These are phyloP conservation scores for Cairina moschata DNA, from an alignment of 2,113 vertebrate species.

Conservation along the genomic window DNA sequence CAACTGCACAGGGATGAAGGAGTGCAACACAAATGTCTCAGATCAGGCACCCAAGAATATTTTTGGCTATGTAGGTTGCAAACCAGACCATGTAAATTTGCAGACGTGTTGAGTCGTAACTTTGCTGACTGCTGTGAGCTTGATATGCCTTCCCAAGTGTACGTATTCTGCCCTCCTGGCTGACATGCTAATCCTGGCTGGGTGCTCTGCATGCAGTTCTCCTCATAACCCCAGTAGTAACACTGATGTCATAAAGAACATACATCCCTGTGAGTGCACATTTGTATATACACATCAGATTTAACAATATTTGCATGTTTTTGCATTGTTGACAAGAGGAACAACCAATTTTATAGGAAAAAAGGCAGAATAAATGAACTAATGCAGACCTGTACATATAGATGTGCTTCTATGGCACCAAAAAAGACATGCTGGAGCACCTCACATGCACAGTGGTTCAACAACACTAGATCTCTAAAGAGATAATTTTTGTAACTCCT, in stretches of 20 bases:
- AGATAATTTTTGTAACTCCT: background rate
- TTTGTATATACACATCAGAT: background rate
- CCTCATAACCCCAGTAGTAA: background rate
- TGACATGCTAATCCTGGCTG: background rate
- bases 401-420: background rate
- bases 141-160: background rate
- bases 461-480: background rate
- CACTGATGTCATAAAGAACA: background rate
- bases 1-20: background rate
- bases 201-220: background rate
- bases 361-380: background rate
- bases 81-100: background rate
- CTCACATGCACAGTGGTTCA: background rate
- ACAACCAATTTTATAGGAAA: background rate
- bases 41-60: background rate
- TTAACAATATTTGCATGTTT: background rate
- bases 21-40: background rate
- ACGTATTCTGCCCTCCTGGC: rapidly evolving
- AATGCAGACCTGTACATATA: background rate
- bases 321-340: background rate
- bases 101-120: background rate
- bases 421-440: background rate
- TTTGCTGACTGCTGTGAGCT: background rate
- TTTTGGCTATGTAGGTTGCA: background rate
- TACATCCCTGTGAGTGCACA: background rate